A percentile compares a stretch with the other conserved stretches of the same genome.
These are phyloP conservation scores for Manduca sexta DNA, from an alignment of 1,140 invertebrate species.

Conservation along the genomic window DNA sequence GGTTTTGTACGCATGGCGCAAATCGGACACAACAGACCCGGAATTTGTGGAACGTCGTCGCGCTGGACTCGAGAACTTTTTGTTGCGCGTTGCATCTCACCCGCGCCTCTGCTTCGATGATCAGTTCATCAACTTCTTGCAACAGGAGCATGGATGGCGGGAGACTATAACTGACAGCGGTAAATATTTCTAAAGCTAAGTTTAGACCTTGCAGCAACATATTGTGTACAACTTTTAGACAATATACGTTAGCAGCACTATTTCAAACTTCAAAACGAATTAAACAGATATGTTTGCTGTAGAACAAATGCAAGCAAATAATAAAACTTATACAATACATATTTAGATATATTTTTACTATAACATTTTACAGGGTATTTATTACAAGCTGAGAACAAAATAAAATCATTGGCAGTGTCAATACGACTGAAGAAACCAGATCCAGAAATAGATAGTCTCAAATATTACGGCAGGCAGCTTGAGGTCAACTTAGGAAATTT, in stretches of 20 bases:
- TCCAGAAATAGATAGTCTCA: slow-evolving; percentile 83
- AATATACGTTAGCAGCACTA: too few species aligned
- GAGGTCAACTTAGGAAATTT: slow-evolving; percentile 78
- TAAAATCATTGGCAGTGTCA: slow-evolving; percentile 83
- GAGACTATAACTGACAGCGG: slow-evolving; percentile 83
- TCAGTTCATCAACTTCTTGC: slow-evolving; percentile 84
- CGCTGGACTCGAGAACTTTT: slow-evolving; percentile 87
- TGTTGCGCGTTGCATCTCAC: slow-evolving; percentile 84
- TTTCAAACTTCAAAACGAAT: too few species aligned
- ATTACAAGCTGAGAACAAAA: slow-evolving; percentile 83
- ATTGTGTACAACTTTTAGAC: too few species aligned
- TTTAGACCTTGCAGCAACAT: too few species aligned
- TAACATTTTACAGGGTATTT: slow-evolving; percentile 73
- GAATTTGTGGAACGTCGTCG: slow-evolving; percentile 88
- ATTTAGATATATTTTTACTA: not conserved
- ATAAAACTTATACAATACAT: too few species aligned
- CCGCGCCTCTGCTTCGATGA: slow-evolving; percentile 82
- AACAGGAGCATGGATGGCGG: slow-evolving; percentile 84
- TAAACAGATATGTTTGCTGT: too few species aligned
- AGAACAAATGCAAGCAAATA: too few species aligned
- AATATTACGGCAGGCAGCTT: slow-evolving; percentile 83
- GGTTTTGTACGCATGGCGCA: slow-evolving; percentile 85
- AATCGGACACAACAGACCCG: slow-evolving; percentile 88
- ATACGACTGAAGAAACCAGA: slow-evolving; percentile 84
- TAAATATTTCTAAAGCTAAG: slow-evolving; percentile 34